A percentile compares a stretch with the other conserved stretches of the same genome.
These are phyloP conservation scores for Spodoptera picta DNA, from an alignment of 2,888 invertebrate genomes.

Conservation along the genomic window DNA sequence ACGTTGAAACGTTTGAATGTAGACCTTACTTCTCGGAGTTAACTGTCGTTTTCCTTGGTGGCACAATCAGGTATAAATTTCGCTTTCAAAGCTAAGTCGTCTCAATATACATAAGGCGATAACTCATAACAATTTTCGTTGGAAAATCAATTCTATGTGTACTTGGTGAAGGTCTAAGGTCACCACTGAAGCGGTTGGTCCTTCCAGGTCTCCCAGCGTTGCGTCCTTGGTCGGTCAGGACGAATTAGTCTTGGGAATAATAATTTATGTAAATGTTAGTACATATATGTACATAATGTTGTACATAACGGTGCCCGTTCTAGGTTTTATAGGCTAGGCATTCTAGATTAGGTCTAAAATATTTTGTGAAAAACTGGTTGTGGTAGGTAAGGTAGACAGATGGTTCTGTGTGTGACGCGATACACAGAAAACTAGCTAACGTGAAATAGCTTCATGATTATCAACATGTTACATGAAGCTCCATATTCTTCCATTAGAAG, in stretches of 20 bases:
- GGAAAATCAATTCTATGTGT: constrained; percentile 44
- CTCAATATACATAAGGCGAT: constrained; percentile 60
- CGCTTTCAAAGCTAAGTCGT: constrained; percentile 81
- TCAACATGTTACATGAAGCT: no score
- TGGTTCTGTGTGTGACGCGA: not conserved
- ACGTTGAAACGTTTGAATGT: constrained; percentile 53
- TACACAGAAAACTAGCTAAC: no score
- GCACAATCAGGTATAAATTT: constrained; percentile 81
- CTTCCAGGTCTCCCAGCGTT: constrained; percentile 74
- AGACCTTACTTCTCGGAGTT: constrained; percentile 55
- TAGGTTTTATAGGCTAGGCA: constrained; percentile 54
- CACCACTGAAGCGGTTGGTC: constrained; percentile 59
- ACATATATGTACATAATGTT: constrained; percentile 66
- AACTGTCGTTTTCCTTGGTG: constrained; percentile 42
- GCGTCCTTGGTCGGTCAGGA: constrained; percentile 85
- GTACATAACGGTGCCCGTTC: constrained; percentile 59
- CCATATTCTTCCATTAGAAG: no score
- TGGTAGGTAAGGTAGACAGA: constrained; percentile 20
- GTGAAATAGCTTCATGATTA: no score
- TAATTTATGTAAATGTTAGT: constrained; percentile 86
- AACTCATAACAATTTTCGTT: constrained; percentile 49
- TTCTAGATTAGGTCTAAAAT: constrained; percentile 55
- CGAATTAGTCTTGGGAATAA: constrained; percentile 87
- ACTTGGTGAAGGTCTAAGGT: constrained; percentile 48
- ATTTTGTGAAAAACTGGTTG: constrained; percentile 52